phyloP scores from a whole-genome alignment of 2,888 invertebrate species.

The Ypsolopha sequella region DNA sequence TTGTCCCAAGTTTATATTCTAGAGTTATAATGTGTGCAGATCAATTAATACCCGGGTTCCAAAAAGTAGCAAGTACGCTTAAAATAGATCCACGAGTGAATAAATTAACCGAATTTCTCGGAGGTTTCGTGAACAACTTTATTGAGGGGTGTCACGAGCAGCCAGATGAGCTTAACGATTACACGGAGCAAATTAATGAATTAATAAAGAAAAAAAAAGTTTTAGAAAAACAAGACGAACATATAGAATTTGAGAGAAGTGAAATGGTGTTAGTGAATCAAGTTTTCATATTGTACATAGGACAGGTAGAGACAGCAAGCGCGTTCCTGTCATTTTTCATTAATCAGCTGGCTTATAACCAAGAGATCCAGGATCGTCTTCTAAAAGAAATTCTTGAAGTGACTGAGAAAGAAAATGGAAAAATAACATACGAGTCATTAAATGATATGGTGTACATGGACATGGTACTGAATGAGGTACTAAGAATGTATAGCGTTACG shows the following conservation, averaged over 20 bases:
- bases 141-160: slow-evolving; percentile 7
- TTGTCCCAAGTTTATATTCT: not conserved
- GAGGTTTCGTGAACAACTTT: not conserved
- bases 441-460: slow-evolving; percentile 44
- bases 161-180: slow-evolving; percentile 8
- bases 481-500: slow-evolving; percentile 32
- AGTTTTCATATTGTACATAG: slow-evolving; percentile 47
- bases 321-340: slow-evolving; percentile 44
- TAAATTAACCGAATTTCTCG: too few relatives aligned
- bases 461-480: slow-evolving; percentile 37
- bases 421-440: slow-evolving; percentile 36
- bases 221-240: not conserved
- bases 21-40: slow-evolving; percentile 2
- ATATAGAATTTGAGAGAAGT: slow-evolving; percentile 19
- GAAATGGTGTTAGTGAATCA: slow-evolving; percentile 32
- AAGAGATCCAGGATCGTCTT: slow-evolving; percentile 29
- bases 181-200: slow-evolving; percentile 12
- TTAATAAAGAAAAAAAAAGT: slow-evolving; percentile 7
- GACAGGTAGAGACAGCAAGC: slow-evolving; percentile 61
- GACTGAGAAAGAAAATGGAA: slow-evolving; percentile 20
- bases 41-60: not conserved
- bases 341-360: slow-evolving; percentile 39
- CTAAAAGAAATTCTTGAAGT: slow-evolving; percentile 37
- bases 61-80: too few relatives aligned
- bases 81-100: too few relatives aligned